A percentile compares a stretch with the other conserved stretches of the same genome.
These are phyloP conservation scores for Harpegnathos saltator DNA, from an alignment of 1,140 invertebrate genomes.

Conservation along the genomic window DNA sequence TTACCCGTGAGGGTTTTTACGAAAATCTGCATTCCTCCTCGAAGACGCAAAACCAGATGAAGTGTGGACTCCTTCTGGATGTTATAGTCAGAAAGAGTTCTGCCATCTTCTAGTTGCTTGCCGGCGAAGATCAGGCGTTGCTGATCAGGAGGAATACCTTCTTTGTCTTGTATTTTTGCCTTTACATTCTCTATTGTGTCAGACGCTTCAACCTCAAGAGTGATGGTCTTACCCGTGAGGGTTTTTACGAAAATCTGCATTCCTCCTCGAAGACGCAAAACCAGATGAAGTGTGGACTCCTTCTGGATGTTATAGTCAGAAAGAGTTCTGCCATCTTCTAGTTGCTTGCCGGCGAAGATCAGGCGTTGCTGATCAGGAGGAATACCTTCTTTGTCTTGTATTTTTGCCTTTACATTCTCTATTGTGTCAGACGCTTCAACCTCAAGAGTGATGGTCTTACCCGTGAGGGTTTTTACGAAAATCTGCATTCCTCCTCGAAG, in stretches of 20 bases:
- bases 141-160: conserved; percentile 86
- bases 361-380: conserved; percentile 30
- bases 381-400: conserved; percentile 32
- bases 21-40: too few species aligned
- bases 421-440: conserved; percentile 83
- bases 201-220: conserved; percentile 88
- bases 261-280: conserved; percentile 46
- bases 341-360: conserved; percentile 23
- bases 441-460: conserved; percentile 89
- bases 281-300: conserved; percentile 39
- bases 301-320: conserved; percentile 25
- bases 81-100: conserved; percentile 48
- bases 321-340: conserved; percentile 39
- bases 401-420: conserved; percentile 35
- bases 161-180: conserved; percentile 87
- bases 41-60: too few species aligned
- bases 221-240: conserved; percentile 89
- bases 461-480: conserved; percentile 90
- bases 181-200: conserved; percentile 90
- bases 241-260: conserved; percentile 87
- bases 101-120: conserved; percentile 87
- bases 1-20: too few species aligned
- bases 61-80: conserved; percentile 43
- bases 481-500: conserved; percentile 84
- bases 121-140: conserved; percentile 85